Conservation (phyloP, 2,888 invertebrate genomes). For the Pyrrhosoma nymphula region DNA sequence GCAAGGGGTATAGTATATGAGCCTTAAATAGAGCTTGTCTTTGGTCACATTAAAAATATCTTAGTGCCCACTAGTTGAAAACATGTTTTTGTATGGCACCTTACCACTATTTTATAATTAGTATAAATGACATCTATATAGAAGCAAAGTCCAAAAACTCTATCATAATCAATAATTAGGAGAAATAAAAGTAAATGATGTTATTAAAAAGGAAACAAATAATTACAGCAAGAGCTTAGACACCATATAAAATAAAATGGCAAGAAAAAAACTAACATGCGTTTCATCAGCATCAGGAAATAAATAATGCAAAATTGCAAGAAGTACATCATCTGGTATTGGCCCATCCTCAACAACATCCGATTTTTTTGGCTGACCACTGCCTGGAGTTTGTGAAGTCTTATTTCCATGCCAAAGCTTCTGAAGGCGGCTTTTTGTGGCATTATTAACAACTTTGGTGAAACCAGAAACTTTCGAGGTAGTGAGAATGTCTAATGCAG, state of each 20-base stretch:
- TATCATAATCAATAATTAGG: background rate
- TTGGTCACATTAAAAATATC: no score
- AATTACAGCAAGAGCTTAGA: background rate
- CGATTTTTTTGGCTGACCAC: slow-evolving; percentile 79
- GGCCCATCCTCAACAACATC: slow-evolving; percentile 85
- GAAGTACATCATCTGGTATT: slow-evolving; percentile 86
- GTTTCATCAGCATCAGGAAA: slow-evolving; percentile 91
- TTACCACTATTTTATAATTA: no score
- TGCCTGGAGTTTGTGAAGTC: slow-evolving; percentile 76
- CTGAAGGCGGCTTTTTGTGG: slow-evolving; percentile 53
- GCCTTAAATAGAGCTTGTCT: no score
- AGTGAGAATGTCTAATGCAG: slow-evolving; percentile 84
- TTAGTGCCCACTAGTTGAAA: no score
- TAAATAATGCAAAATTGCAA: slow-evolving; percentile 88
- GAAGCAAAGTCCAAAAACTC: background rate
- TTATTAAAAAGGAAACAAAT: background rate
- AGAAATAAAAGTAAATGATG: background rate
- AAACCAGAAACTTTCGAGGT: slow-evolving; percentile 87
- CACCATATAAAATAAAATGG: background rate
- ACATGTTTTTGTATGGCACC: no score
- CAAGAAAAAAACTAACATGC: background rate
- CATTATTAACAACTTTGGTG: slow-evolving; percentile 79
- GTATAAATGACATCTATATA: no score
- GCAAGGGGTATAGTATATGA: no score
- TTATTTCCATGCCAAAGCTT: slow-evolving; percentile 52